A percentile compares a stretch with the other conserved stretches of the same genome.
Evolutionary conservation across 2,797 vertebrate genomes (phyloP).

Genomic region (Pogonophryne albipinna): DNA sequence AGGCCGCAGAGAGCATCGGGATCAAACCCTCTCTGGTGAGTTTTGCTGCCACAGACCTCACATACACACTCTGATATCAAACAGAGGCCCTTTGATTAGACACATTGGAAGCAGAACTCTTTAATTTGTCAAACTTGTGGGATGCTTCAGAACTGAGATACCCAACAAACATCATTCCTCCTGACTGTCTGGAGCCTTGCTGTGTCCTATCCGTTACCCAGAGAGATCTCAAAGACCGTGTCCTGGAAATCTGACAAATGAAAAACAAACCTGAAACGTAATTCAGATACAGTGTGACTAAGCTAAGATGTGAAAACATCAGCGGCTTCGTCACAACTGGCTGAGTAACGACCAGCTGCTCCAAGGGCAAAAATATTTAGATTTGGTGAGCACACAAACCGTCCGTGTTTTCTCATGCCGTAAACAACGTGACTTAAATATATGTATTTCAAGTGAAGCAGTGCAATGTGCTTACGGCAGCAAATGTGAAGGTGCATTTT

Average conservation of each 20-base stretch:
- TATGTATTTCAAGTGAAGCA: background rate
- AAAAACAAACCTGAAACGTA: constrained; percentile 2
- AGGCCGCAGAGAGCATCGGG: constrained; percentile 96
- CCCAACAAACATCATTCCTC: background rate
- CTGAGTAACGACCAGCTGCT: background rate
- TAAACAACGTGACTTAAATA: constrained; percentile 1
- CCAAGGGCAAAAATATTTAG: constrained; percentile 14
- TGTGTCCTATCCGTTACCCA: background rate
- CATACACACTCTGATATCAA: constrained; percentile 29
- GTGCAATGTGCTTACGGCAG: background rate
- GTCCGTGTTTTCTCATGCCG: background rate
- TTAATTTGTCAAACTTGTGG: constrained; percentile 26
- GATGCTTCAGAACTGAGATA: constrained; percentile 16
- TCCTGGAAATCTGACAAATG: background rate
- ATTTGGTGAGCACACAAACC: background rate
- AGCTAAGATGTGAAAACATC: constrained; percentile 6
- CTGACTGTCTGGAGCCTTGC: background rate
- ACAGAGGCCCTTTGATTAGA: constrained; percentile 21
- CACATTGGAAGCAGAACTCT: constrained; percentile 21
- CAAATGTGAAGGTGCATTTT: background rate
- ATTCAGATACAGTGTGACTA: constrained; percentile 13
- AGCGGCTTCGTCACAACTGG: background rate
- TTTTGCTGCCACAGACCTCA: constrained; percentile 50
- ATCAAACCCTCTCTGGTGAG: constrained; percentile 97
- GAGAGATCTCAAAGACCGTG: background rate